Percentiles rank a stretch among this genome's conserved stretches.
These are phyloP conservation scores for Alitta virens DNA, from an alignment of 2,888 invertebrate species.

Conservation along the genomic window DNA sequence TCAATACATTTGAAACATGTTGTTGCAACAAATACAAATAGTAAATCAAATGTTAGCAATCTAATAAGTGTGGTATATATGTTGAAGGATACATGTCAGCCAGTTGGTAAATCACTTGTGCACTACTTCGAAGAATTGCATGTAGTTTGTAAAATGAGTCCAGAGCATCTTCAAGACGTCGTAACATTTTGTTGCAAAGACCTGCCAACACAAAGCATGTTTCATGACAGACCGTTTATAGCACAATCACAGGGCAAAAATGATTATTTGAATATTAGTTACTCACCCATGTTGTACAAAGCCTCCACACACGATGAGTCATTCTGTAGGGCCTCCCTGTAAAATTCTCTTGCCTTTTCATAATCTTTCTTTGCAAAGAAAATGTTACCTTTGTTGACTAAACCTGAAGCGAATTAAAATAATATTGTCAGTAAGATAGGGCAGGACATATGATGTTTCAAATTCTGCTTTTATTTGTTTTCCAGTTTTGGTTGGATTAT, in stretches of 20 bases:
- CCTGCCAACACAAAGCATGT: slow-evolving; percentile 59
- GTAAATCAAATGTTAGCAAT: no score
- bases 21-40: no score
- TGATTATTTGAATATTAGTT: background rate
- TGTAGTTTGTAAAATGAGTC: slow-evolving; percentile 78
- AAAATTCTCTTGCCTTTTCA: slow-evolving; percentile 71
- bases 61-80: no score
- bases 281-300: slow-evolving; percentile 73
- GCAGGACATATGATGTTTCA: no score
- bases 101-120: slow-evolving; percentile 62
- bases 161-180: slow-evolving; percentile 72
- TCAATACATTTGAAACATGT: no score
- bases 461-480: no score
- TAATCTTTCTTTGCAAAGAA: slow-evolving; percentile 69
- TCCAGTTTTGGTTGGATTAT: no score
- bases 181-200: slow-evolving; percentile 69
- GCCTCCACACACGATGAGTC: slow-evolving; percentile 83
- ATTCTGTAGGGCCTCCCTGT: slow-evolving; percentile 73
- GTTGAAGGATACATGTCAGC: slow-evolving; percentile 34
- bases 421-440: no score
- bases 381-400: slow-evolving; percentile 83
- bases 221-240: no score
- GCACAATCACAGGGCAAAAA: background rate
- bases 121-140: slow-evolving; percentile 69
- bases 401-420: slow-evolving; percentile 64